Evolutionary conservation across 1,140 invertebrate species (phyloP).

Genomic region (Zaprionus vittiger): DNA sequence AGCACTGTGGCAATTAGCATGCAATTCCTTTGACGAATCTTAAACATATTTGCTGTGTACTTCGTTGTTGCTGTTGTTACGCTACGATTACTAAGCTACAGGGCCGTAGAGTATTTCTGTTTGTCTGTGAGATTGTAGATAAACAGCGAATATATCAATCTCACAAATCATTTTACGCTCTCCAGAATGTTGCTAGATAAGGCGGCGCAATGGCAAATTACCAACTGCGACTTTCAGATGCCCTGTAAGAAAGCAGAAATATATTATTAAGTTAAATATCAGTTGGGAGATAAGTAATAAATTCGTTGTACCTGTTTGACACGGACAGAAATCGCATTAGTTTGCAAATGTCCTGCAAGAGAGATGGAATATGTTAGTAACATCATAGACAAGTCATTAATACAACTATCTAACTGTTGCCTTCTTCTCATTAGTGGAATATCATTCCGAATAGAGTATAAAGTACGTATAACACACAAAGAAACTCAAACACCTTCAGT

Average conservation of each 20-base stretch:
- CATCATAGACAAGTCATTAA: no score
- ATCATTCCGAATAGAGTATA: neutral
- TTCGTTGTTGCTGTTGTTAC: constrained; percentile 11
- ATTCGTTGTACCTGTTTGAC: neutral
- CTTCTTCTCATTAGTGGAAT: no score
- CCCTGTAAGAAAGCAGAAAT: neutral
- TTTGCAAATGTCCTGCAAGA: neutral
- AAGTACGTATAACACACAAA: neutral
- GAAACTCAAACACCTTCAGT: neutral
- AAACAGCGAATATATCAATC: no score
- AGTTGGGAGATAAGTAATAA: neutral
- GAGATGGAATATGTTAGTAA: neutral
- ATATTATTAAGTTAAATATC: neutral
- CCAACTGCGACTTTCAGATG: neutral
- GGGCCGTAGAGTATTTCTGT: no score
- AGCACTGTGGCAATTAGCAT: constrained; percentile 85
- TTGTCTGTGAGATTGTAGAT: no score
- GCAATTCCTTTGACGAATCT: constrained; percentile 85
- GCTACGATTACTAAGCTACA: neutral
- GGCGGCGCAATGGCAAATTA: neutral
- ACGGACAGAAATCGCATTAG: neutral
- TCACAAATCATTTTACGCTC: no score
- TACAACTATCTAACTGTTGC: no score
- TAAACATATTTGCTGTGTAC: constrained; percentile 58
- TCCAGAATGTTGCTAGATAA: constrained; percentile 1